phyloP scores from a whole-genome alignment of 2,797 vertebrate species.

The Halcyon chelicuti region DNA sequence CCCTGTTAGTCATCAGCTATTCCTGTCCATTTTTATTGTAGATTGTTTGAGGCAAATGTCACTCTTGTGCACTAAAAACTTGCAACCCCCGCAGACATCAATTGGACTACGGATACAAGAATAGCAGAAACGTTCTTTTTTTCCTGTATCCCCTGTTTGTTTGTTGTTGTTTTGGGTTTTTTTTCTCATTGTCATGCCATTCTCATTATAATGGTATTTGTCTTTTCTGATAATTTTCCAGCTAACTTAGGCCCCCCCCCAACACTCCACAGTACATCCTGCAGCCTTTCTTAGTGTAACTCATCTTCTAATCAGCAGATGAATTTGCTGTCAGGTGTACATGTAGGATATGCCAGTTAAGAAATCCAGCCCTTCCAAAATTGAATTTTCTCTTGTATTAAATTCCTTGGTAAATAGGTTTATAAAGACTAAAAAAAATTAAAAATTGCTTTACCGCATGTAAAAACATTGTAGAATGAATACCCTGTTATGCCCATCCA shows the following conservation, averaged over 20 bases:
- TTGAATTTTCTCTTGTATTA: not conserved
- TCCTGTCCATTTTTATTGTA: not conserved
- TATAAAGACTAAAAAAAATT: not conserved
- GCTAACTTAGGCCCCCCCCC: accelerated
- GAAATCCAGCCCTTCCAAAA: not conserved
- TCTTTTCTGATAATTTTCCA: not conserved
- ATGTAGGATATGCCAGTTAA: not conserved
- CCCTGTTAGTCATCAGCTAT: not conserved
- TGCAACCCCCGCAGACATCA: not conserved
- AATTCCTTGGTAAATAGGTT: not conserved
- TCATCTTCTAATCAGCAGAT: not conserved
- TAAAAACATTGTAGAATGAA: slow-evolving; percentile 16
- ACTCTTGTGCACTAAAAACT: not conserved
- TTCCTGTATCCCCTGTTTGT: accelerated
- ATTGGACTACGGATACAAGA: not conserved
- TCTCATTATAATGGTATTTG: not conserved
- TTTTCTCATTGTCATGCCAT: not conserved
- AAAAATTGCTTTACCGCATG: not conserved
- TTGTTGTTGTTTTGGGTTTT: not conserved
- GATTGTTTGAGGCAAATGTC: not conserved
- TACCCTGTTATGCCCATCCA: slow-evolving; percentile 1
- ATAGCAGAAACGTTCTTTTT: not conserved
- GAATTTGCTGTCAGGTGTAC: not conserved
- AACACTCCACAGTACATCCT: not conserved
- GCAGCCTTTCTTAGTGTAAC: not conserved